Conservation (phyloP, 2,888 invertebrate genomes). For the Eupithecia subumbrata region DNA sequence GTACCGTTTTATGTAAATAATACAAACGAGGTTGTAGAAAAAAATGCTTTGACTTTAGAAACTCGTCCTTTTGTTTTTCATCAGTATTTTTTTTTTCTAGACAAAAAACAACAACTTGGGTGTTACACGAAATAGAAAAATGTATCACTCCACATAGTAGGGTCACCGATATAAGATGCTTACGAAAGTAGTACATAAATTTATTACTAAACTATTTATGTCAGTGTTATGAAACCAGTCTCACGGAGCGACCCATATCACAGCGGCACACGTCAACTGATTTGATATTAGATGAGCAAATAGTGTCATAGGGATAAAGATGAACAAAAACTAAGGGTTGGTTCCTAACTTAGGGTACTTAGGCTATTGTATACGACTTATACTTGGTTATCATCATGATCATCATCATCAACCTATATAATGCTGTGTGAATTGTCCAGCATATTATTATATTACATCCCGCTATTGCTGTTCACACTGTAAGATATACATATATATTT, state of each 20-base stretch:
- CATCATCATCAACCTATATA: too few species aligned
- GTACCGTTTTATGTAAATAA: background rate
- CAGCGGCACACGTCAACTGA: slow-evolving; percentile 18
- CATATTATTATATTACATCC: too few species aligned
- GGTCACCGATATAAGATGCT: background rate
- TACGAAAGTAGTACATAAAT: slow-evolving; percentile 3
- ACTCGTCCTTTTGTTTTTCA: background rate
- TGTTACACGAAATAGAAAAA: background rate
- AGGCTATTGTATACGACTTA: background rate
- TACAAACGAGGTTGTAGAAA: too few species aligned
- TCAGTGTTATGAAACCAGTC: slow-evolving; percentile 27
- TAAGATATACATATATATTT: too few species aligned
- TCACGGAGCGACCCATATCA: slow-evolving; percentile 28
- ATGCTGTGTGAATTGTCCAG: too few species aligned
- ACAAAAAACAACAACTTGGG: background rate
- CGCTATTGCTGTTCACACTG: too few species aligned
- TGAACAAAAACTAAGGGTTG: slow-evolving; percentile 1
- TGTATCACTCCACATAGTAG: background rate
- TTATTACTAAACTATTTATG: slow-evolving; percentile 8
- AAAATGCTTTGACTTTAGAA: background rate
- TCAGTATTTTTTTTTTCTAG: background rate
- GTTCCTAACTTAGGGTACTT: background rate
- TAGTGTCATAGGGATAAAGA: slow-evolving; percentile 13
- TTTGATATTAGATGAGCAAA: slow-evolving; percentile 24
- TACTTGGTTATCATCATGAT: too few species aligned